Base-by-base conservation (phyloP, 2,888 invertebrate genomes). In the Dorcus hopei region DNA sequence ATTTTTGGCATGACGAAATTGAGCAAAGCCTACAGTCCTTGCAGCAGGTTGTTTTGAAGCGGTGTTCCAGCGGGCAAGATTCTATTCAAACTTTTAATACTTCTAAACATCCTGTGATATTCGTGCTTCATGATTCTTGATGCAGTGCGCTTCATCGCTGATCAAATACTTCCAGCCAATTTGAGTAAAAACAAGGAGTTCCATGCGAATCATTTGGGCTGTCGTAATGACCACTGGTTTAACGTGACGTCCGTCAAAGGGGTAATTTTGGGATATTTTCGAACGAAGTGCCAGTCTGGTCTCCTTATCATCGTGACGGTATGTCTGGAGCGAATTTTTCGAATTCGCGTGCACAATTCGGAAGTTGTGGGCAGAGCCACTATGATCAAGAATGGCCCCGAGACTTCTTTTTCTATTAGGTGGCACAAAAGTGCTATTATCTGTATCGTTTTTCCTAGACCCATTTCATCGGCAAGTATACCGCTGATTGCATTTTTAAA, bases 391-490 rank as follows among this genome's bases (percentile, higher is more conserved):
- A 65, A 74, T 0, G 77, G 77, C 0, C 76, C 76, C 4, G 68
- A 66, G 16, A 80, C 76, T 6, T 80, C 81, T 38, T 79, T 76
- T 72, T 95, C 91, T 74, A 92, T 87, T 11, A 97, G 80, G 73
- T 95, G 89, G 0, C 93, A 89, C 0, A 95, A 81, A 76, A 95
- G 91, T 0, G 95, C 88, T 62, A 95, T 94, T 3, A 94, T 87
- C 78, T 95, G 95, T 63, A 95, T 86, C 0, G 95, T 95, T 80
- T 95, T 95, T 3, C 95, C 95, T 2, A 95, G 80, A 0, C 95
- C 95, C 97, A 97, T 97, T 81, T 97, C 97, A 76, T 97, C 97
- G 0, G 96, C 97, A 61, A 97, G 80, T 69, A 97, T 96, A 1
- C 95, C 95, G 72, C 95, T 96, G 47, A 97, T 86, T 11, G 88